Base-by-base conservation (phyloP, 2,113 vertebrate species). In the Natator depressus region DNA sequence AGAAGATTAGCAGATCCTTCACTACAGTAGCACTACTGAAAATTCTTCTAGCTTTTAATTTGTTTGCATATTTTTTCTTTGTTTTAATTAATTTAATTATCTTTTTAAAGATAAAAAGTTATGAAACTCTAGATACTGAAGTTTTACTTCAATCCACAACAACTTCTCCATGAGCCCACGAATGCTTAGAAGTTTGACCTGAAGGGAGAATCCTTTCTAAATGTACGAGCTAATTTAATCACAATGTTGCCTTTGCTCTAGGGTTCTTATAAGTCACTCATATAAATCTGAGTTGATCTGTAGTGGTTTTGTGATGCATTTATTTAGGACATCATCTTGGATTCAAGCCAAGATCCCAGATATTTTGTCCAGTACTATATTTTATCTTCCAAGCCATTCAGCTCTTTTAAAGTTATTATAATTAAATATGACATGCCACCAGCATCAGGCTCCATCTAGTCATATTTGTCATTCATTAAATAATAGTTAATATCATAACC, bases 221-320 rank as follows among this genome's bases (percentile, higher is more conserved):
- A 95, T 35, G 89, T 83, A 96, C 80, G 50, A 97, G 94, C 84
- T 97, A 97, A 98, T 98, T 96, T 93, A 95, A 96, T 96, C 97
- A 93, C 96, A 93, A 90, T 96, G 95, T 93, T 91, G 78, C 85
- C 93, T 97, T 97, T 89, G 97, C 96, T 97, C 92, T 88, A 89
- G 95, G 96, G 95, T 90, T 97, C 93, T 91, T 92, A 94, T 47
- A 93, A 72, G 2, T 93, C 90, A 92, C 90, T 96, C 95, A 95
- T 62, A 82, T 94, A 97, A 97, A 97, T 96, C 97, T 96, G 89
- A 84, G 80, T 95, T 96, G 97, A 97, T 96, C 94, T 95, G 90
- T 59, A 96, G 94, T 93, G 97, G 96, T 97, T 97, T 97, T 14
- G 4, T 38, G 90, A 97, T 93, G 94, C 94, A 95, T 95, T 94